Conservation (phyloP, 1,140 invertebrate genomes). For the Drosophila watanabei region DNA sequence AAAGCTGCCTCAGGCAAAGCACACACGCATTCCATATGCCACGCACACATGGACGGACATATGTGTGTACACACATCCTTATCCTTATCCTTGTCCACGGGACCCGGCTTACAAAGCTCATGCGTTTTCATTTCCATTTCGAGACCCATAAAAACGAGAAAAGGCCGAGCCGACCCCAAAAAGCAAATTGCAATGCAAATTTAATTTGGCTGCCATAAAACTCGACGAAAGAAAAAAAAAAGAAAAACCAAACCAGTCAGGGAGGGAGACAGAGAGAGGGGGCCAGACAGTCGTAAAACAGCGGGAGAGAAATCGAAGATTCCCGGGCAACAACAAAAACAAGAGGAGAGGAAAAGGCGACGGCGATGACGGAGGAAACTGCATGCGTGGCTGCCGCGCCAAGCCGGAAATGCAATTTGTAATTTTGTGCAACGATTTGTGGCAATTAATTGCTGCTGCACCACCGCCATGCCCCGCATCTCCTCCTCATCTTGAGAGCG, state of each 20-base stretch:
- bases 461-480: not conserved
- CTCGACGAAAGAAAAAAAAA: constrained; percentile 12
- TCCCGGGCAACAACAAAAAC: not conserved
- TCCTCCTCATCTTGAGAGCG: constrained; percentile 21
- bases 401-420: constrained; percentile 82
- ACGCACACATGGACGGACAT: constrained; percentile 8
- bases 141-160: constrained; percentile 53
- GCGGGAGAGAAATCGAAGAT: constrained; percentile 29
- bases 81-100: constrained; percentile 37
- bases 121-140: constrained; percentile 60
- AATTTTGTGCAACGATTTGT: constrained; percentile 77
- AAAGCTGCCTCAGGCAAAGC: constrained; percentile 40
- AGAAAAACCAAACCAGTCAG: not conserved
- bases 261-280: not conserved
- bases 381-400: constrained; percentile 60
- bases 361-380: constrained; percentile 7
- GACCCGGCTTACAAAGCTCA: constrained; percentile 48
- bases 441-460: constrained; percentile 77
- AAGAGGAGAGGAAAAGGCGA: not conserved
- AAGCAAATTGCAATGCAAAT: constrained; percentile 74
- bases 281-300: constrained; percentile 47
- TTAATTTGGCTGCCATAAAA: constrained; percentile 76
- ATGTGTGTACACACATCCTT: constrained; percentile 6
- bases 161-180: constrained; percentile 45
- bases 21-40: constrained; percentile 17